Percentiles rank a stretch among this genome's conserved stretches.
Conservation (phyloP, 1,140 invertebrate genomes). For the Bombus picipes region DNA sequence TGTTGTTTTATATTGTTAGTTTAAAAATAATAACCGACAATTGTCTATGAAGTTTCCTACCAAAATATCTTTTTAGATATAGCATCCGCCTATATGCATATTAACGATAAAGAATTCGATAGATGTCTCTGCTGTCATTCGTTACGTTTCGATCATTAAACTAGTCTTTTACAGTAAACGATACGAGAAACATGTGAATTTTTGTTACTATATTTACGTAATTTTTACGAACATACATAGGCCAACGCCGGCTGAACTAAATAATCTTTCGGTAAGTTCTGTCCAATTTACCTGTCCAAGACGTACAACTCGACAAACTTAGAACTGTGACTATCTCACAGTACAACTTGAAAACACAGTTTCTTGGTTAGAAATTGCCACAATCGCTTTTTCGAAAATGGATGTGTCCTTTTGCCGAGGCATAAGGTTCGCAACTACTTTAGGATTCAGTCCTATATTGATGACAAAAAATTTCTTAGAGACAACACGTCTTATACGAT, state of each 20-base stretch:
- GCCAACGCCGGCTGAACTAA: too few species aligned
- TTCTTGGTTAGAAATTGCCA: conserved; percentile 58
- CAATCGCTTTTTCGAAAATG: conserved; percentile 60
- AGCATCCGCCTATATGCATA: background rate
- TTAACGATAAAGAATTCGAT: too few species aligned
- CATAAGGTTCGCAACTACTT: conserved; percentile 36
- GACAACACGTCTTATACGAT: conserved; percentile 36
- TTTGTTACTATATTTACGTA: conserved; percentile 21
- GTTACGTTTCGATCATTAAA: background rate
- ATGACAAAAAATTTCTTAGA: conserved; percentile 47
- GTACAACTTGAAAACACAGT: background rate
- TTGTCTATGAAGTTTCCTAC: background rate
- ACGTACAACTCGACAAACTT: background rate
- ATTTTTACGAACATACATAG: background rate
- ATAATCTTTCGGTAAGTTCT: background rate
- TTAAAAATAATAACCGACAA: background rate
- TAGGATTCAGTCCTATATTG: conserved; percentile 32
- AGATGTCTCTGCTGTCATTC: conserved; percentile 1
- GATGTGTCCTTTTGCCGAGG: conserved; percentile 58
- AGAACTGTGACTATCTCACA: background rate
- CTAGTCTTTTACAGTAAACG: background rate
- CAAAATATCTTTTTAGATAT: background rate
- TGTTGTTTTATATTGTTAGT: background rate
- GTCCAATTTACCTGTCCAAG: background rate
- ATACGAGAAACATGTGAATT: conserved; percentile 12